Percentiles rank a stretch among this genome's conserved stretches.
phyloP scores from a whole-genome alignment of 2,888 invertebrate genomes.

The Yponomeuta cagnagella region DNA sequence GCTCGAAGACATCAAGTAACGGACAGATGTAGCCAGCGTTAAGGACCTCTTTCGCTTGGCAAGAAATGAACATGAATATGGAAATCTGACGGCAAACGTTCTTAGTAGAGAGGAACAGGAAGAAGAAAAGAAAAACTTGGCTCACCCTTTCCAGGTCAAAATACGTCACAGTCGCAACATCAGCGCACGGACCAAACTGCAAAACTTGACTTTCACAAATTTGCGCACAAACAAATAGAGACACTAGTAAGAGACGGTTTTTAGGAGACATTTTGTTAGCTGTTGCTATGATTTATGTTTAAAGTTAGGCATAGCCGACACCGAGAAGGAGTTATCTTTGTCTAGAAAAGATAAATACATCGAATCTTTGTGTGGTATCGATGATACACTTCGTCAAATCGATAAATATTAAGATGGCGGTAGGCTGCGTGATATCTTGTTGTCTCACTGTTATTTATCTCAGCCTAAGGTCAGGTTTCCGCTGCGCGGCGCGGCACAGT shows the following conservation, averaged over 20 bases:
- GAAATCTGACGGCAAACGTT: too few species aligned
- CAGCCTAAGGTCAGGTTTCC: too few species aligned
- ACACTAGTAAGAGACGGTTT: conserved; percentile 14
- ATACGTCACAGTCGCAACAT: conserved; percentile 48
- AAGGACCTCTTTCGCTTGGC: too few species aligned
- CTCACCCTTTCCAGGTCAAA: conserved; percentile 56
- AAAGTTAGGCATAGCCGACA: background rate
- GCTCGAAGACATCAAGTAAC: too few species aligned
- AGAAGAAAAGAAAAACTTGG: too few species aligned
- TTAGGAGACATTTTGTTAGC: background rate
- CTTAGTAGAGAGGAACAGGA: too few species aligned
- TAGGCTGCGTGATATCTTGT: background rate
- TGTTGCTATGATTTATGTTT: background rate
- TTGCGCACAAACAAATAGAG: conserved; percentile 25
- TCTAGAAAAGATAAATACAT: background rate
- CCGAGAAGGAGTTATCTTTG: background rate
- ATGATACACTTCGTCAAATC: background rate
- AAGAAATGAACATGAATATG: too few species aligned
- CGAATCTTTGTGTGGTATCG: background rate
- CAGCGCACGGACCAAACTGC: conserved; percentile 49
- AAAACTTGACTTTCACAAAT: conserved; percentile 38
- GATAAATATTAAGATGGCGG: background rate
- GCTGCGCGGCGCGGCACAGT: too few species aligned
- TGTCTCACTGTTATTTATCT: too few species aligned
- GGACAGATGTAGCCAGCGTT: too few species aligned